Evolutionary conservation across 2,888 invertebrate genomes (phyloP).

Genomic region (Diaprepes abbreviatus): DNA sequence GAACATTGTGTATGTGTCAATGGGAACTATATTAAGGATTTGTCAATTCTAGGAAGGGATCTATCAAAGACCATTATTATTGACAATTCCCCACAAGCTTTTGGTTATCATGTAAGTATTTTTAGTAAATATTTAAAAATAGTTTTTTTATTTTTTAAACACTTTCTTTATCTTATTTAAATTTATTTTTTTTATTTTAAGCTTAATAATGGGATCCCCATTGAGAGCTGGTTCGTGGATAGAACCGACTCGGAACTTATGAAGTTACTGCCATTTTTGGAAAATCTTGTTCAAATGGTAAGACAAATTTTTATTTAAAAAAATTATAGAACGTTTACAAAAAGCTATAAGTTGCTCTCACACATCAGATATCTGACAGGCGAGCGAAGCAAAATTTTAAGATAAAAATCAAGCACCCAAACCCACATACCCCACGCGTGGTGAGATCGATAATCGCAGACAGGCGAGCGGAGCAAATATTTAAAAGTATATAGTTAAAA

Average conservation of each 20-base stretch:
- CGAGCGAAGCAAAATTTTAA: too few species aligned
- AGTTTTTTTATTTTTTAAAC: not conserved
- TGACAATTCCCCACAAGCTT: conserved; percentile 93
- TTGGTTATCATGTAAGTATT: conserved; percentile 85
- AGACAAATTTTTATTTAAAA: conserved; percentile 61
- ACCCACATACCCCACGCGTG: too few species aligned
- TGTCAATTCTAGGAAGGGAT: conserved; percentile 93
- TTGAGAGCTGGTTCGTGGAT: conserved; percentile 97
- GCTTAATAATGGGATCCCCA: conserved; percentile 96
- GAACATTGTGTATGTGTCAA: conserved; percentile 96
- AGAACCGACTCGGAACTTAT: conserved; percentile 89
- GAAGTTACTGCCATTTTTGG: conserved; percentile 92
- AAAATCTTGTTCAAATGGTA: conserved; percentile 85
- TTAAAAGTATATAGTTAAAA: too few species aligned
- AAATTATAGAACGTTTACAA: too few species aligned
- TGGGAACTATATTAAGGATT: conserved; percentile 96
- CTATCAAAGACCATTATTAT: conserved; percentile 89
- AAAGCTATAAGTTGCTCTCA: too few species aligned
- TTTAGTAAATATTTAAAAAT: conserved; percentile 7
- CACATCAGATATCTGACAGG: too few species aligned
- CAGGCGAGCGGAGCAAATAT: too few species aligned
- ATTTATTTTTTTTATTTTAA: conserved; percentile 67
- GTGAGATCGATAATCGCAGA: too few species aligned
- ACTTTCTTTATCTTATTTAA: conserved; percentile 3
- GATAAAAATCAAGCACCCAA: too few species aligned